phyloP scores from a whole-genome alignment of 2,888 invertebrate species.

The Microctonus hyperodae region DNA sequence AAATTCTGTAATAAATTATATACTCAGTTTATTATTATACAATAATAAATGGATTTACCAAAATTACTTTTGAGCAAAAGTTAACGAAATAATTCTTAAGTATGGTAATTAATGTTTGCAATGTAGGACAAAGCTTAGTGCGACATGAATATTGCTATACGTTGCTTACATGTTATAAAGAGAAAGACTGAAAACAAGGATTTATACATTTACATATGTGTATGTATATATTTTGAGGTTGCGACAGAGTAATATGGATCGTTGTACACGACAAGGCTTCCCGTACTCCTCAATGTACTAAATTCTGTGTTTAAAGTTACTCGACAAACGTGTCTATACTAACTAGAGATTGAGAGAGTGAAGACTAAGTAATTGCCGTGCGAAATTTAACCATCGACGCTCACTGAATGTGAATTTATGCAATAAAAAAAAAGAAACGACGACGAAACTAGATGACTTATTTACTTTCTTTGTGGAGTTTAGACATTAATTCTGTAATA shows the following conservation, averaged over 20 bases:
- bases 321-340: not conserved
- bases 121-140: not conserved
- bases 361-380: conserved; percentile 23
- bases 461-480: not conserved
- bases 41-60: not conserved
- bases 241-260: conserved; percentile 9
- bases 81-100: not conserved
- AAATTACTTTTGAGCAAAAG: not conserved
- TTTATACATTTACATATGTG: not conserved
- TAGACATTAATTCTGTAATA: too few relatives aligned
- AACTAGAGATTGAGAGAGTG: not conserved
- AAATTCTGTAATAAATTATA: not conserved
- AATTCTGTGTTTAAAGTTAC: conserved; percentile 3
- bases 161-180: not conserved
- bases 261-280: not conserved
- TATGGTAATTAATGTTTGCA: not conserved
- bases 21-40: not conserved
- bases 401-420: not conserved
- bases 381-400: conserved; percentile 8
- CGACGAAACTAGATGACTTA: not conserved
- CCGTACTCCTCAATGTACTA: not conserved
- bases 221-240: not conserved
- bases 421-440: not conserved
- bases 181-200: not conserved
- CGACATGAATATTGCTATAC: not conserved